A percentile compares a stretch with the other conserved stretches of the same genome.
Conservation (phyloP, 2,888 invertebrate species). For the Lasioglossum marginatum region DNA sequence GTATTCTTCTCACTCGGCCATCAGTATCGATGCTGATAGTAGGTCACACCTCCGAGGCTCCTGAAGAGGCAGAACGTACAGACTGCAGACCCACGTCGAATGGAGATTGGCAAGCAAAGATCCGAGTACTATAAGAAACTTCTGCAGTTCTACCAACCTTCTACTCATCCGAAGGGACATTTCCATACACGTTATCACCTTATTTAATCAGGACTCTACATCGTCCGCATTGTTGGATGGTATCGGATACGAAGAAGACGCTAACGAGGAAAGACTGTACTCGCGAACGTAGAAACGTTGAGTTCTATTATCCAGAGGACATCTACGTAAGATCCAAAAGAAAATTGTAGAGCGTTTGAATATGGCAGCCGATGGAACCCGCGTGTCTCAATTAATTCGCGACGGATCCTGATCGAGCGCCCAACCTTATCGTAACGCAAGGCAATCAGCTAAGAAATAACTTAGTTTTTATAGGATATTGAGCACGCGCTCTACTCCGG, state of each 20-base stretch:
- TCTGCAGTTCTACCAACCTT: neutral
- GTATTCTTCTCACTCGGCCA: neutral
- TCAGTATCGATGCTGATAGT: neutral
- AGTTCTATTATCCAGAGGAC: neutral
- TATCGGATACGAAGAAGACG: neutral
- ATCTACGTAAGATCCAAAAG: neutral
- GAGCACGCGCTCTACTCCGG: slow-evolving; percentile 74
- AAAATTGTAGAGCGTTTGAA: neutral
- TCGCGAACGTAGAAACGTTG: neutral
- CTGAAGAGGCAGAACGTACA: neutral
- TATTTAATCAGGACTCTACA: neutral
- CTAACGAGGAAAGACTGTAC: neutral
- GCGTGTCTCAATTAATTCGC: slow-evolving; percentile 4
- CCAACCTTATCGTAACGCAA: slow-evolving; percentile 83
- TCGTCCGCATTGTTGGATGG: neutral
- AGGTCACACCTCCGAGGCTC: neutral
- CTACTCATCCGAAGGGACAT: neutral
- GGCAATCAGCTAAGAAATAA: slow-evolving; percentile 84
- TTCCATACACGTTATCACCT: neutral
- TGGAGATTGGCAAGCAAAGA: neutral
- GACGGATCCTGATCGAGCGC: slow-evolving; percentile 69
- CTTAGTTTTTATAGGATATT: slow-evolving; percentile 85
- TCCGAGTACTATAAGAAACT: neutral
- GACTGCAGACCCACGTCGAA: neutral
- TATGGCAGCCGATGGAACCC: neutral